phyloP scores from a whole-genome alignment of 2,113 vertebrate genomes.

The Oceanodroma tethys region DNA sequence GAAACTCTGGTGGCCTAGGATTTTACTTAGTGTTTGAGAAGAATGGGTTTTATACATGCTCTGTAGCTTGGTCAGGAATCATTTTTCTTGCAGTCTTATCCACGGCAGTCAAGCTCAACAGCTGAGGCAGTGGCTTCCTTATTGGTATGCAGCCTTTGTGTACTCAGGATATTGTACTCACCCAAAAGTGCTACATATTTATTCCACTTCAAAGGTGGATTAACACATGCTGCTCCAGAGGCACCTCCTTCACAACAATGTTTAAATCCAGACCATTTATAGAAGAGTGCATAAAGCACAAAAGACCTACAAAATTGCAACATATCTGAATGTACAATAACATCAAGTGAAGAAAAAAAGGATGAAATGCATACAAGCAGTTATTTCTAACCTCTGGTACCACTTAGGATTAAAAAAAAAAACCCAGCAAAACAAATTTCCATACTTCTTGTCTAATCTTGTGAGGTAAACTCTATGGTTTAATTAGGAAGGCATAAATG shows the following conservation, averaged over 20 bases:
- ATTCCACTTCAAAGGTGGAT: background rate
- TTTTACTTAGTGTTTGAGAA: background rate
- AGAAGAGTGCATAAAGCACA: background rate
- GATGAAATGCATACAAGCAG: background rate
- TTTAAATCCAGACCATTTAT: background rate
- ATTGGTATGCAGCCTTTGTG: background rate
- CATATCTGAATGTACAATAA: background rate
- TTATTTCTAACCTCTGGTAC: background rate
- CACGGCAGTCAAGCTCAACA: background rate
- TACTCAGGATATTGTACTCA: background rate
- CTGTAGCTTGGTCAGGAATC: background rate
- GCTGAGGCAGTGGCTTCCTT: background rate
- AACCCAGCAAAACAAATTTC: background rate
- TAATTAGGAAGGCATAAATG: background rate
- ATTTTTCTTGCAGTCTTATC: background rate
- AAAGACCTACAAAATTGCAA: background rate
- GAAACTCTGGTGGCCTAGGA: background rate
- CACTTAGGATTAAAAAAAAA: background rate
- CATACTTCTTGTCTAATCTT: background rate
- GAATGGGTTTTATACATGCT: background rate
- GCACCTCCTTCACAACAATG: background rate
- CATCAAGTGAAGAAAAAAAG: background rate
- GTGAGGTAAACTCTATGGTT: background rate
- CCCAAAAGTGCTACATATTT: background rate
- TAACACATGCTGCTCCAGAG: background rate